These are phyloP conservation scores for Drosophila mimica DNA, from an alignment of 2,888 invertebrate genomes.

Conservation along the genomic window DNA sequence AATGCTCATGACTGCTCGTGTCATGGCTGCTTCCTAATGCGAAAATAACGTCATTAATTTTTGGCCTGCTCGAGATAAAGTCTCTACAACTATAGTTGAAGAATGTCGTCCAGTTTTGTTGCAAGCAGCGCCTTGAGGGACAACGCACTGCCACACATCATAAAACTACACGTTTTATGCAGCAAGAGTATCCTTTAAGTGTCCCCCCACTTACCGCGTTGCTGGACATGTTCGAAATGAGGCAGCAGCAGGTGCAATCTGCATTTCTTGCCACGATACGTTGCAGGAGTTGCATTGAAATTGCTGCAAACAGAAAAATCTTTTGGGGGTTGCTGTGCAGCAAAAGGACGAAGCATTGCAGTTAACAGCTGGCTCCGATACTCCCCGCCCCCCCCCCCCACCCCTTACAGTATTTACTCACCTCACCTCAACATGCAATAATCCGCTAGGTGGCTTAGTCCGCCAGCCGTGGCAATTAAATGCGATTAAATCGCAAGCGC, in stretches of 20 bases:
- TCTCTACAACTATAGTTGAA: background rate
- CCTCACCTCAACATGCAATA: constrained; percentile 38
- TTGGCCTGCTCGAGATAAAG: constrained; percentile 22
- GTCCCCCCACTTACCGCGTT: background rate
- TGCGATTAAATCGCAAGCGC: constrained; percentile 77
- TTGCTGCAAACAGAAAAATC: constrained; percentile 61
- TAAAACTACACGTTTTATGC: constrained; percentile 45
- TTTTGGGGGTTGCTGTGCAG: constrained; percentile 59
- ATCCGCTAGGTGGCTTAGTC: constrained; percentile 52
- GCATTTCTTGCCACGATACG: constrained; percentile 9
- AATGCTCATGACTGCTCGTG: constrained; percentile 77
- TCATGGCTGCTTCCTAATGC: constrained; percentile 81
- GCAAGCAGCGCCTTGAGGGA: constrained; percentile 18
- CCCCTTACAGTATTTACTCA: background rate
- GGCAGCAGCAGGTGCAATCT: constrained; percentile 51
- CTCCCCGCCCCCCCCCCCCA: background rate
- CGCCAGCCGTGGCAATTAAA: constrained; percentile 68
- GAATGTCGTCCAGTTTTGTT: constrained; percentile 27
- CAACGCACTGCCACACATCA: constrained; percentile 41
- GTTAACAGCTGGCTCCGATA: constrained; percentile 62
- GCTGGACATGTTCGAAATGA: constrained; percentile 31
- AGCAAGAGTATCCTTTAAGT: background rate
- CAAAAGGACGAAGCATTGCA: constrained; percentile 39
- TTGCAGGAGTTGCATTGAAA: constrained; percentile 42
- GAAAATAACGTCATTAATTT: constrained; percentile 79